Evolutionary conservation across 2,113 vertebrate species (phyloP), one percentile per base, ranked within the genome.

Genomic region (Heliornis fulica): DNA sequence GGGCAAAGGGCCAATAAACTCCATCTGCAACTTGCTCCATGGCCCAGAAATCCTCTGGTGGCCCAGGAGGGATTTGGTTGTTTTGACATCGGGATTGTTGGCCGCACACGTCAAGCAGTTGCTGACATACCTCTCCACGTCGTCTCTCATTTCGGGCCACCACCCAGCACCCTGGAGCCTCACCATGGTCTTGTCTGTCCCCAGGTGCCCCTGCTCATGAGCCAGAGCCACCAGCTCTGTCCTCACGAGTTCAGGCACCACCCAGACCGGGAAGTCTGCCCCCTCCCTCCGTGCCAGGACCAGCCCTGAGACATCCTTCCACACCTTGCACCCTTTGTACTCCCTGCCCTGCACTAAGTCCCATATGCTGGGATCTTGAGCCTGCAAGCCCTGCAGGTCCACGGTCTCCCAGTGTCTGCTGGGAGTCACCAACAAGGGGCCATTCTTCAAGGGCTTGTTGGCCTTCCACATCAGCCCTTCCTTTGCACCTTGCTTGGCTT

Each of bases 111-210:
- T 96, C 77, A 97, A 82, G 66, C 96, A 97, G 63, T 97, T 97
- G 78, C 63, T 93, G 76, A 96, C 94, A 2, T 96, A 97, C 70
- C 93, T 95, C 57, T 97, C 96, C 48, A 97, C 96, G 1, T 97
- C 95, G 17, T 96, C 93, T 57, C 87, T 96, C 96, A 97, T 96
- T 70, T 97, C 93, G 0, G 96, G 96, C 96, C 96, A 97, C 96
- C 96, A 96, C 10, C 87, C 95, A 21, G 59, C 45, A 0, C 83
- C 89, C 74, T 97, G 96, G 70, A 97, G 54, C 93, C 57, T 97
- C 50, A 60, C 66, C 94, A 97, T 96, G 84, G 94, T 96, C 84
- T 96, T 96, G 19, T 97, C 95, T 16, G 50, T 71, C 26, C 96
- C 94, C 29, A 92, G 2, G 57, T 96, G 96, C 25, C 96, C 96